Conservation (phyloP, 2,113 vertebrate species). For the Oryzias javanicus region DNA sequence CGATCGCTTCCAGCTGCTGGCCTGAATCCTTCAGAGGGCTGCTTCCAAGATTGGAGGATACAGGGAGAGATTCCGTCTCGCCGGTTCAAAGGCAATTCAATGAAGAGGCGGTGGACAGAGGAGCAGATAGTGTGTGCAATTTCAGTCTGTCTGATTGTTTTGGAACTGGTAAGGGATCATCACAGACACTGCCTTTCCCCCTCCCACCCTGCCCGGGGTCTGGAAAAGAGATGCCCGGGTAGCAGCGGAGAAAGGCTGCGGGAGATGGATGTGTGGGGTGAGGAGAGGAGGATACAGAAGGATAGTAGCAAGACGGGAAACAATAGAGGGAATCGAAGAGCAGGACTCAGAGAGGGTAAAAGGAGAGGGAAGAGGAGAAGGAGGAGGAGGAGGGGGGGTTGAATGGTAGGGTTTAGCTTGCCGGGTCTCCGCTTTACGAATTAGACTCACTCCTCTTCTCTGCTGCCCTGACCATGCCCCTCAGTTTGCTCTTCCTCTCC, state of each 20-base stretch:
- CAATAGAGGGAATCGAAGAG: conserved; percentile 43
- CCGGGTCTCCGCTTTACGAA: conserved; percentile 62
- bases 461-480: conserved; percentile 68
- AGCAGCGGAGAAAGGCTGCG: conserved; percentile 19
- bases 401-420: conserved; percentile 59
- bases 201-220: conserved; percentile 8
- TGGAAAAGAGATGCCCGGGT: conserved; percentile 30
- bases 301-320: conserved; percentile 44
- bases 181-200: conserved; percentile 39
- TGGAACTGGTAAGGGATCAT: conserved; percentile 36
- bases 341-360: conserved; percentile 29
- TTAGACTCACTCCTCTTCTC: conserved; percentile 54
- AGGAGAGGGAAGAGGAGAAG: conserved; percentile 38
- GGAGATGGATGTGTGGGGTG: conserved; percentile 13
- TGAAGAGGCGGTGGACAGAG: conserved; percentile 23
- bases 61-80: conserved; percentile 34
- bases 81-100: conserved; percentile 22
- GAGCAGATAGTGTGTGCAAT: conserved; percentile 33
- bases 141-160: conserved; percentile 51
- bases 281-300: conserved; percentile 34
- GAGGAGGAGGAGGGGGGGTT: conserved; percentile 23
- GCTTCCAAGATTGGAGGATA: conserved; percentile 44
- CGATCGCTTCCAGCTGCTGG: conserved; percentile 42
- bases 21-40: conserved; percentile 47
- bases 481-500: conserved; percentile 58